phyloP scores from a whole-genome alignment of 2,888 invertebrate genomes.

The Drosophila atripex region DNA sequence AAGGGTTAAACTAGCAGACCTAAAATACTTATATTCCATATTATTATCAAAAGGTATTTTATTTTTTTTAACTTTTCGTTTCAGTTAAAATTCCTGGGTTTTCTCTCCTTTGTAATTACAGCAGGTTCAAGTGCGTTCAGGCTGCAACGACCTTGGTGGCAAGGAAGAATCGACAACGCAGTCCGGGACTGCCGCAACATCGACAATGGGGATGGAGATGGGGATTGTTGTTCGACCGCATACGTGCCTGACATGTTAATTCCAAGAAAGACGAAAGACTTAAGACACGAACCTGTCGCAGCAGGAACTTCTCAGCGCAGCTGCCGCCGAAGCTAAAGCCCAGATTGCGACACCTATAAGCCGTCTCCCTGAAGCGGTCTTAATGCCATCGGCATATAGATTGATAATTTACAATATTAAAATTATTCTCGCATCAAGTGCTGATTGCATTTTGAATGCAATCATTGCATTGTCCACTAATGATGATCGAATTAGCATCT shows the following conservation, averaged over 20 bases:
- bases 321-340: slow-evolving; percentile 11
- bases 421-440: slow-evolving; percentile 54
- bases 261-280: slow-evolving; percentile 66
- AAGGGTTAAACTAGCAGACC: background rate
- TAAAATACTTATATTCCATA: background rate
- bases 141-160: slow-evolving; percentile 70
- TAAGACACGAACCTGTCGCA: slow-evolving; percentile 75
- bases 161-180: slow-evolving; percentile 36
- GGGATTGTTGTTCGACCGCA: slow-evolving; percentile 33
- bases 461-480: slow-evolving; percentile 50
- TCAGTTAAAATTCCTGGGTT: background rate
- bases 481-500: slow-evolving; percentile 63
- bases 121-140: slow-evolving; percentile 68
- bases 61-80: too few species aligned
- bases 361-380: slow-evolving; percentile 10
- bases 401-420: slow-evolving; percentile 52
- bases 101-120: background rate
- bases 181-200: slow-evolving; percentile 32
- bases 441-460: slow-evolving; percentile 62
- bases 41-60: background rate
- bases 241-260: slow-evolving; percentile 56
- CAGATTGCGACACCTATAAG: slow-evolving; percentile 57
- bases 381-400: slow-evolving; percentile 75
- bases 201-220: slow-evolving; percentile 8
- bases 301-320: slow-evolving; percentile 67